Conservation (phyloP, 2,113 vertebrate genomes). For the Daphoenositta chrysoptera region DNA sequence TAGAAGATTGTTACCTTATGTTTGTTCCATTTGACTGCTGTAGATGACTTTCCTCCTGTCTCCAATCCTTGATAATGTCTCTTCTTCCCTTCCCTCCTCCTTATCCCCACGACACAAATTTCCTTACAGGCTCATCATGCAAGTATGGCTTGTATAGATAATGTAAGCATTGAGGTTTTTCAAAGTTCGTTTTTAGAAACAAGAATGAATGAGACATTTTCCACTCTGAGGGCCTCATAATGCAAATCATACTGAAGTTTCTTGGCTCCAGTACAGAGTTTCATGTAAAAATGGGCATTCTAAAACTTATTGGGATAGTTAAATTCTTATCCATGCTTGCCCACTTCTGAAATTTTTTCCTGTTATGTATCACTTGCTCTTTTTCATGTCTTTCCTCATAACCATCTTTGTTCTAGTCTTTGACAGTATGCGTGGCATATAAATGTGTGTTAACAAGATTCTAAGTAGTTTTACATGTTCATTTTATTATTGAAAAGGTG, state of each 20-base stretch:
- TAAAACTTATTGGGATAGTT: background rate
- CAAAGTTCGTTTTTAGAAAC: background rate
- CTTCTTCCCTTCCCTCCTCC: background rate
- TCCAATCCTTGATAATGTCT: background rate
- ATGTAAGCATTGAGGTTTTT: background rate
- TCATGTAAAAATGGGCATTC: background rate
- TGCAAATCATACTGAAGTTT: background rate
- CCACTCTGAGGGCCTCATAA: background rate
- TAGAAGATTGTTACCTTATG: background rate
- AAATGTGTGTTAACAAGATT: background rate
- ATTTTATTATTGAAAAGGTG: background rate
- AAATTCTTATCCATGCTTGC: background rate
- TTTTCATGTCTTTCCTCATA: background rate
- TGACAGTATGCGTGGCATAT: background rate
- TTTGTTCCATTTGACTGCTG: background rate
- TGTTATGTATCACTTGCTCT: background rate
- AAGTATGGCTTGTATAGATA: background rate
- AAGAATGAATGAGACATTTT: background rate
- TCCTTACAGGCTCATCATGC: background rate
- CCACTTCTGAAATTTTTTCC: background rate
- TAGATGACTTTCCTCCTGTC: background rate
- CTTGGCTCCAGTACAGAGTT: background rate
- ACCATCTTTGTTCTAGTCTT: background rate
- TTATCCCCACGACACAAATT: background rate
- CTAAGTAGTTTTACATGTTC: background rate